Conservation (phyloP, 2,797 vertebrate species). For the Sebastes minor region DNA sequence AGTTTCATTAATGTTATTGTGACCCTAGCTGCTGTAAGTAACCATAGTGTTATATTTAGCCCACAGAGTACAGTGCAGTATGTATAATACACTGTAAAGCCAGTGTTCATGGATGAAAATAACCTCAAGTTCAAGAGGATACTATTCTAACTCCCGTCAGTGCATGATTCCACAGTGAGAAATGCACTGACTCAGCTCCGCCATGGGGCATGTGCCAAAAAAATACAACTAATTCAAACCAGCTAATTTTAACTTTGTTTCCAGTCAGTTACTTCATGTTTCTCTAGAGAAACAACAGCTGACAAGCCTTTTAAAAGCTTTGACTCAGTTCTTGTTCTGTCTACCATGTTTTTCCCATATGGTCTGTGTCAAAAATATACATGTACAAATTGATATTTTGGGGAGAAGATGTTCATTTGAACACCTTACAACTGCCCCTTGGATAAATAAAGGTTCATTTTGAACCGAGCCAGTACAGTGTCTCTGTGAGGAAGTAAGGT, state of each 20-base stretch:
- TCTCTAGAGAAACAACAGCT: constrained; percentile 35
- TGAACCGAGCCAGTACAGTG: neutral
- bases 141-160: constrained; percentile 2
- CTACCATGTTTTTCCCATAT: constrained; percentile 6
- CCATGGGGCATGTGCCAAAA: constrained; percentile 27
- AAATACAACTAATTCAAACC: constrained; percentile 44
- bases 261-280: constrained; percentile 33
- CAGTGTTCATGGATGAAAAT: neutral
- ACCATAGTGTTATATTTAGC: neutral
- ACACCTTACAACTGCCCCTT: neutral
- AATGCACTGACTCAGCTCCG: constrained; percentile 45
- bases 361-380: neutral
- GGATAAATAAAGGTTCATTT: neutral
- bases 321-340: constrained; percentile 42
- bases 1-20: neutral
- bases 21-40: neutral
- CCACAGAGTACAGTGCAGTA: neutral
- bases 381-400: neutral
- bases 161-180: constrained; percentile 22
- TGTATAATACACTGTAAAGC: neutral
- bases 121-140: constrained; percentile 1
- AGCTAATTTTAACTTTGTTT: constrained; percentile 60
- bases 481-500: constrained; percentile 38
- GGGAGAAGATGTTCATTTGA: neutral
- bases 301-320: constrained; percentile 47